These are phyloP conservation scores for Chaetoderma sp. DNA, from an alignment of 2,888 invertebrate genomes.

Conservation along the genomic window DNA sequence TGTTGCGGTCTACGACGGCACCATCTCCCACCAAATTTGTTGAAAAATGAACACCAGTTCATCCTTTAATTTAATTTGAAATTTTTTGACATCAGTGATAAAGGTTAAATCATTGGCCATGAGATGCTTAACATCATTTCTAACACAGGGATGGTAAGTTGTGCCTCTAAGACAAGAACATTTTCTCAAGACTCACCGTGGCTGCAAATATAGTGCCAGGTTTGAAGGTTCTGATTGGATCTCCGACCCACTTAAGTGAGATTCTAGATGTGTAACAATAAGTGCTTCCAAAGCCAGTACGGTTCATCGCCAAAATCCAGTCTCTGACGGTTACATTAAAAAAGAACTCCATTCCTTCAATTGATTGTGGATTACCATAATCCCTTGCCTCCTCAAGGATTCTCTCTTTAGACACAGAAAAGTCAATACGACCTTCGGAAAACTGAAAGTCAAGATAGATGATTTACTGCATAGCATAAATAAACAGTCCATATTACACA, in stretches of 20 bases:
- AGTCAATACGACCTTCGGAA: slow-evolving; percentile 88
- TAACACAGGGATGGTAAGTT: no score
- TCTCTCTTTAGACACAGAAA: slow-evolving; percentile 87
- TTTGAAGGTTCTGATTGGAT: slow-evolving; percentile 93
- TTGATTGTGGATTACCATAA: slow-evolving; percentile 24
- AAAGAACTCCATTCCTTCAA: slow-evolving; percentile 60
- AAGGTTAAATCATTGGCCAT: not conserved
- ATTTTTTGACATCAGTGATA: not conserved
- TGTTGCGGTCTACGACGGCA: no score
- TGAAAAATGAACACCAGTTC: no score
- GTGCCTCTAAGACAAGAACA: no score
- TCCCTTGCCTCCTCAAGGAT: slow-evolving; percentile 68
- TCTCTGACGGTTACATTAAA: slow-evolving; percentile 66
- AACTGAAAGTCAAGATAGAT: slow-evolving; percentile 74
- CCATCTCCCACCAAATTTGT: no score
- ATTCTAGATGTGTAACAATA: slow-evolving; percentile 89
- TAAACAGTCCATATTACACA: no score
- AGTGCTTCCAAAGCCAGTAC: slow-evolving; percentile 84
- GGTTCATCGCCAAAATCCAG: slow-evolving; percentile 65
- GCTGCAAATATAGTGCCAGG: slow-evolving; percentile 91
- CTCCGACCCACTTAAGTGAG: slow-evolving; percentile 86
- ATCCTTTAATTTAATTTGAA: no score
- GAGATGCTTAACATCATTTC: not conserved
- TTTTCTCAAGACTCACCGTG: slow-evolving; percentile 79
- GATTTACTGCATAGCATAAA: not conserved